Percentiles rank a stretch among this genome's conserved stretches.
Conservation (phyloP, 2,113 vertebrate species). For the Crotophaga sulcirostris region DNA sequence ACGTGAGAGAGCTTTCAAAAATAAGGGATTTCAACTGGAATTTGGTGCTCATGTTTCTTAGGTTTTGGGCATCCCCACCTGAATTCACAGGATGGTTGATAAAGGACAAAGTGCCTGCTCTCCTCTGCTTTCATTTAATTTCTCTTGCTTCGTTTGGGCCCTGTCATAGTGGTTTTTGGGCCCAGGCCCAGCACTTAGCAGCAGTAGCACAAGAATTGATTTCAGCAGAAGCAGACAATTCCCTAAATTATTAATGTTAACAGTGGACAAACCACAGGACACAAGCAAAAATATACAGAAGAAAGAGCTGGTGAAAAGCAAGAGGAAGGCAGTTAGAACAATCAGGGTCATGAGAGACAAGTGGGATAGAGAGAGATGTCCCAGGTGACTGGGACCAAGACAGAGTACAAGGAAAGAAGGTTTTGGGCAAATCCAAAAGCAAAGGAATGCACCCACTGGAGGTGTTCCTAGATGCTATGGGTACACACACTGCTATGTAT, state of each 20-base stretch:
- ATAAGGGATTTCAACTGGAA: background rate
- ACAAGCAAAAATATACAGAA: background rate
- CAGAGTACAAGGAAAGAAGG: background rate
- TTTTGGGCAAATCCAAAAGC: background rate
- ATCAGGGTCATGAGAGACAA: background rate
- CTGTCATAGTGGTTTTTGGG: background rate
- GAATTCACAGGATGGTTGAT: background rate
- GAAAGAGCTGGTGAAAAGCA: background rate
- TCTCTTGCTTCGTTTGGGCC: background rate
- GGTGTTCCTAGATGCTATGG: background rate
- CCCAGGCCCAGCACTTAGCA: slow-evolving; percentile 33
- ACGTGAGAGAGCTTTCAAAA: background rate
- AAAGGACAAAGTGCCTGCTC: background rate
- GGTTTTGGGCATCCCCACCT: background rate
- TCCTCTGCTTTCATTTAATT: background rate
- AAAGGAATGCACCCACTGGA: background rate
- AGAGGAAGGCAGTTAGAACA: background rate
- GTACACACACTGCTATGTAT: background rate
- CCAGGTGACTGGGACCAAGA: background rate
- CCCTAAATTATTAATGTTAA: slow-evolving; percentile 55
- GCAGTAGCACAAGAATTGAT: slow-evolving; percentile 22
- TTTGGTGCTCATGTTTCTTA: background rate
- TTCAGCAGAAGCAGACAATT: slow-evolving; percentile 34
- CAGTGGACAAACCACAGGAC: background rate
- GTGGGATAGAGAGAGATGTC: background rate